phyloP scores from a whole-genome alignment of 2,888 invertebrate species.

The Agrotis clavis region DNA sequence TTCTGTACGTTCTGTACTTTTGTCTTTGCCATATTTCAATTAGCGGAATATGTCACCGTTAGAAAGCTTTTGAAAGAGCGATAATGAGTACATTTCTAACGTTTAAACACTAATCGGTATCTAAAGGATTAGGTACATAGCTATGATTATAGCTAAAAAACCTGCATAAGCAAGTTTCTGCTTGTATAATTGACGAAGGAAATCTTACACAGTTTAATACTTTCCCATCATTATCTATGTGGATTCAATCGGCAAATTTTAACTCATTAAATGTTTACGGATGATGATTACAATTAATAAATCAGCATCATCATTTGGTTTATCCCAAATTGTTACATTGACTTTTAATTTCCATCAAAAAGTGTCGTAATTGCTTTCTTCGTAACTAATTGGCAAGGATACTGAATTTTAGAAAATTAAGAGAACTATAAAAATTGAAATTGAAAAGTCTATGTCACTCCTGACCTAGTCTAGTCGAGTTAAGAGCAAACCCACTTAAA shows the following conservation, averaged over 20 bases:
- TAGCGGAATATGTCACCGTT: constrained; percentile 18
- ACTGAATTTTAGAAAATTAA: too few species aligned
- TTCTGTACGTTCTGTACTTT: constrained; percentile 9
- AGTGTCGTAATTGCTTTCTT: background rate
- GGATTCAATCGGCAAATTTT: constrained; percentile 38
- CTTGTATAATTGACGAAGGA: constrained; percentile 17
- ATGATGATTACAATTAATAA: constrained; percentile 6
- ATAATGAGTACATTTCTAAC: constrained; percentile 24
- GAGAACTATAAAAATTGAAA: too few species aligned
- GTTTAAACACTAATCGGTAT: constrained; percentile 23
- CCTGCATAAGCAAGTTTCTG: constrained; percentile 26
- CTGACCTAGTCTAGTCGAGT: too few species aligned
- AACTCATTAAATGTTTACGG: constrained; percentile 32
- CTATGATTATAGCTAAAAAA: constrained; percentile 20
- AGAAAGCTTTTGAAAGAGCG: constrained; percentile 17
- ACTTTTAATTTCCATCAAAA: background rate
- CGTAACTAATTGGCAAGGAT: too few species aligned
- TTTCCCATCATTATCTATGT: constrained; percentile 35
- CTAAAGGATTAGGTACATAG: constrained; percentile 1
- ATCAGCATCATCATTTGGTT: constrained; percentile 1
- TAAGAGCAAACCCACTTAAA: too few species aligned
- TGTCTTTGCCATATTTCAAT: constrained; percentile 11
- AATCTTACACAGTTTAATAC: constrained; percentile 20
- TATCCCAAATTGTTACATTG: background rate
- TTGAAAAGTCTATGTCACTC: too few species aligned